Evolutionary conservation across 2,113 vertebrate genomes (phyloP).

Genomic region (Heptranchias perlo): DNA sequence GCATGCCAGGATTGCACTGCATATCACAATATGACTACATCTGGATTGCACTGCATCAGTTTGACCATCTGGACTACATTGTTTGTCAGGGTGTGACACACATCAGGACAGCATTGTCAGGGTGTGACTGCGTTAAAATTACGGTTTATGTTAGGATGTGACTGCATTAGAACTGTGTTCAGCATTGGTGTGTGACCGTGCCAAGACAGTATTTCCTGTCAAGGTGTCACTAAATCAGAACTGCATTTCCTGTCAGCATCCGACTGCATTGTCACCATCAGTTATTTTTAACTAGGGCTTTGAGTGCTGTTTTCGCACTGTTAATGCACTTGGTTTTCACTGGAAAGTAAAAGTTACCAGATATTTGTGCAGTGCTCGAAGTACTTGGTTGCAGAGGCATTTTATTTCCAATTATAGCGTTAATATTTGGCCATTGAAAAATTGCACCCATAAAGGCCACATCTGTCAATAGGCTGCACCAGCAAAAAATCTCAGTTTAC

Average conservation of each 20-base stretch:
- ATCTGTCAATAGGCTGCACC: neutral
- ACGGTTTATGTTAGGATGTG: neutral
- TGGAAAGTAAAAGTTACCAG: neutral
- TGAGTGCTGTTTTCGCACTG: neutral
- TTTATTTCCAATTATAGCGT: neutral
- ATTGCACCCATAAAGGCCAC: neutral
- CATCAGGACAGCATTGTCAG: neutral
- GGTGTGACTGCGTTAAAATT: neutral
- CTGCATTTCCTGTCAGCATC: neutral
- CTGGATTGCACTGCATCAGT: neutral
- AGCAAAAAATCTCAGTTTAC: neutral
- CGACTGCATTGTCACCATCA: neutral
- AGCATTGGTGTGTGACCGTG: neutral
- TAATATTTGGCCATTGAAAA: neutral
- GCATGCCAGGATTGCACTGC: neutral
- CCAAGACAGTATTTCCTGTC: neutral
- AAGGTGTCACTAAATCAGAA: neutral
- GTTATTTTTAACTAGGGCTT: neutral
- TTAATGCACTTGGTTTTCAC: neutral
- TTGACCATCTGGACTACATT: neutral
- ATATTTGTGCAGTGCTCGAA: neutral
- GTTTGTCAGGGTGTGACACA: neutral
- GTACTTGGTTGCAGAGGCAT: neutral
- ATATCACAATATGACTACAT: neutral
- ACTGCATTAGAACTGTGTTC: neutral